These are phyloP conservation scores for Micrasema longulum DNA, from an alignment of 1,140 invertebrate species.

Conservation along the genomic window DNA sequence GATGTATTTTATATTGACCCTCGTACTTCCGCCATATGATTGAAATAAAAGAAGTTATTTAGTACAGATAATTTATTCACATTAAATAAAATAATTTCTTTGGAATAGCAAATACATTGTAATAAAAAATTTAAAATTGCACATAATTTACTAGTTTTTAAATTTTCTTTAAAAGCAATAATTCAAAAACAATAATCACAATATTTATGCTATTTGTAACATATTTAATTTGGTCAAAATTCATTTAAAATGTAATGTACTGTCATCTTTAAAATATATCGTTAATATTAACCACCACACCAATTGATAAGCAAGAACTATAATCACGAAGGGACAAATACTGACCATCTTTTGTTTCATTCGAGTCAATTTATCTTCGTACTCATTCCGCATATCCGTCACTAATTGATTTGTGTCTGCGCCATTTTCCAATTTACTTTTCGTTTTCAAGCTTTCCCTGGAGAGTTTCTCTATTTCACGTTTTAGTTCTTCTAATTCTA, in stretches of 20 bases:
- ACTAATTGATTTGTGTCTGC: slow-evolving; percentile 58
- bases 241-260: too few relatives aligned
- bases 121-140: slow-evolving; percentile 1
- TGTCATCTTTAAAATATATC: slow-evolving; percentile 10
- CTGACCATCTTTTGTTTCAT: slow-evolving; percentile 79
- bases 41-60: slow-evolving; percentile 23
- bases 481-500: slow-evolving; percentile 36
- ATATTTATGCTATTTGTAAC: background rate
- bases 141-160: background rate
- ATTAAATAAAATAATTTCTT: slow-evolving; percentile 5
- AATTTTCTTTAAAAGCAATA: background rate
- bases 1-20: background rate
- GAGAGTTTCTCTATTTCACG: slow-evolving; percentile 24
- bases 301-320: slow-evolving; percentile 46
- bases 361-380: slow-evolving; percentile 75
- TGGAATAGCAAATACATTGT: slow-evolving; percentile 11
- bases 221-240: too few relatives aligned
- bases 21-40: background rate
- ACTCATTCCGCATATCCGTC: slow-evolving; percentile 70
- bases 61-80: slow-evolving; percentile 13
- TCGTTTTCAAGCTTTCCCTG: slow-evolving; percentile 31
- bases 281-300: slow-evolving; percentile 43
- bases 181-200: background rate
- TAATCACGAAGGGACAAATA: slow-evolving; percentile 53
- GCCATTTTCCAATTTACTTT: slow-evolving; percentile 3